phyloP scores from a whole-genome alignment of 1,140 invertebrate species.

The Euura lappo region DNA sequence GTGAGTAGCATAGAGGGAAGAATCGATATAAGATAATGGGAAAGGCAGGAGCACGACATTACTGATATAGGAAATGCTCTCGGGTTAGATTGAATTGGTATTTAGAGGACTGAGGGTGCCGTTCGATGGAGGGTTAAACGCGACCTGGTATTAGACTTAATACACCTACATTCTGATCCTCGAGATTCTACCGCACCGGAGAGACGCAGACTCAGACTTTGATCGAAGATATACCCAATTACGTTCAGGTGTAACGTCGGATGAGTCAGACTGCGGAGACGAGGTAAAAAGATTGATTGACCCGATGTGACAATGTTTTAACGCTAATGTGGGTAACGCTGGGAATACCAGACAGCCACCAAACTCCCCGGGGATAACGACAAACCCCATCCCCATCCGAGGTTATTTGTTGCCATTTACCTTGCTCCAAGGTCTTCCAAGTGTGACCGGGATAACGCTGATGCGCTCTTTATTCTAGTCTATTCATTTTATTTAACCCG shows the following conservation, averaged over 20 bases:
- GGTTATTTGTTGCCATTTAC: slow-evolving; percentile 4
- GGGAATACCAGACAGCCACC: not conserved
- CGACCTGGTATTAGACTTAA: not conserved
- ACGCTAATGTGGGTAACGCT: not conserved
- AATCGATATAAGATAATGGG: slow-evolving; percentile 11
- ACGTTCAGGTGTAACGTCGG: too few species aligned
- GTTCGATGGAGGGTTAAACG: slow-evolving; percentile 6
- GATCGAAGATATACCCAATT: too few species aligned
- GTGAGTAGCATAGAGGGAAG: not conserved
- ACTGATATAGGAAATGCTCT: slow-evolving; percentile 11
- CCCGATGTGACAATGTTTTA: slow-evolving; percentile 3
- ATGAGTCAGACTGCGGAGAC: too few species aligned
- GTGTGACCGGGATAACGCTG: not conserved
- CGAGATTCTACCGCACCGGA: not conserved
- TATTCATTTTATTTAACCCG: not conserved
- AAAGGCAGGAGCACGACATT: slow-evolving; percentile 15
- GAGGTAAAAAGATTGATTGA: not conserved
- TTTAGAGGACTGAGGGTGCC: slow-evolving; percentile 12
- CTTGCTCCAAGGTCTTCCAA: not conserved
- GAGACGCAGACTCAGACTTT: too few species aligned
- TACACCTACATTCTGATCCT: not conserved
- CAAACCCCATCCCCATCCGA: not conserved
- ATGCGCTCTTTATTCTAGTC: not conserved
- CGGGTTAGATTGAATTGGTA: slow-evolving; percentile 19
- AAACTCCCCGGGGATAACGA: not conserved